Conservation (phyloP, 2,113 vertebrate species). For the Ia io region DNA sequence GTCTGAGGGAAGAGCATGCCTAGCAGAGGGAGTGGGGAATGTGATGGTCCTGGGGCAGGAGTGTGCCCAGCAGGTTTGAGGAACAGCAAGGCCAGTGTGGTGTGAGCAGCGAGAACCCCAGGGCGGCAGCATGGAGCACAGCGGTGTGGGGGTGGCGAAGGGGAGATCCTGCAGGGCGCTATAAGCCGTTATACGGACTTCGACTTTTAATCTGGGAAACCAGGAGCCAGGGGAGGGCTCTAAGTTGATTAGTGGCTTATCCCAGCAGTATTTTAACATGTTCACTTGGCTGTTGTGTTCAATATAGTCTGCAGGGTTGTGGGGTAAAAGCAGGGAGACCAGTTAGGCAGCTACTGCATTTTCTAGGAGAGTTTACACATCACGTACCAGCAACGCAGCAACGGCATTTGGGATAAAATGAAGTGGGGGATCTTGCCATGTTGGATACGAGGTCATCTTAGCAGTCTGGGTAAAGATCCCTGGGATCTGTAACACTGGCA, state of each 20-base stretch:
- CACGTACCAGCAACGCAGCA: not conserved
- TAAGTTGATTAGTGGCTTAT: not conserved
- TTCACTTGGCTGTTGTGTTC: not conserved
- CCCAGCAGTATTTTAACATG: not conserved
- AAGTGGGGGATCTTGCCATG: not conserved
- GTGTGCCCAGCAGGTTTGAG: not conserved
- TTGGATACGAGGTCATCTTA: not conserved
- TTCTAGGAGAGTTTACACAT: not conserved
- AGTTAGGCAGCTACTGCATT: not conserved
- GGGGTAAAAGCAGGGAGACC: not conserved
- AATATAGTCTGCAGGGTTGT: not conserved
- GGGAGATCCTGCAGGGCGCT: not conserved
- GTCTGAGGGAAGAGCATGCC: not conserved
- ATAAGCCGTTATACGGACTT: not conserved
- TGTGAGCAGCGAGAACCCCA: not conserved
- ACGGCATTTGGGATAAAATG: no score
- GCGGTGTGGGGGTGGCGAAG: accelerated
- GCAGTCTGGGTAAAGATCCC: not conserved
- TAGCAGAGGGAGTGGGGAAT: not conserved
- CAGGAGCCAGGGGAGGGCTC: not conserved
- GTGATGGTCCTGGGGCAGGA: not conserved
- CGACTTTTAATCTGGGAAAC: not conserved
- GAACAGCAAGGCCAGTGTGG: not conserved
- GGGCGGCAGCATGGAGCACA: not conserved
- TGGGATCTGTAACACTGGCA: not conserved